phyloP scores from a whole-genome alignment of 2,113 vertebrate genomes.

The Quiscalus mexicanus region DNA sequence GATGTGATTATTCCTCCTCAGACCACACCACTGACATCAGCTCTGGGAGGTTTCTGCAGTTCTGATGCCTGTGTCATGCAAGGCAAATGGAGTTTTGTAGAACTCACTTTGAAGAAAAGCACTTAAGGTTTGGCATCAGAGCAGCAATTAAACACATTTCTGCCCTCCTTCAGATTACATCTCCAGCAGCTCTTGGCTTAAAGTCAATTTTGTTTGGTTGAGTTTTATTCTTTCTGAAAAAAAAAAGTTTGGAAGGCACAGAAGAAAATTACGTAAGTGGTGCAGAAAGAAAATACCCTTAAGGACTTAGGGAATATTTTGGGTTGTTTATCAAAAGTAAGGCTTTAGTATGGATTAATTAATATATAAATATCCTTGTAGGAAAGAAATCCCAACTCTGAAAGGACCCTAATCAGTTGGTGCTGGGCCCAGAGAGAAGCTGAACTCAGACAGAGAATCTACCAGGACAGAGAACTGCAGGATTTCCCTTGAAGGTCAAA shows the following conservation, averaged over 20 bases:
- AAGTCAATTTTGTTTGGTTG: background rate
- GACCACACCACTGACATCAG: background rate
- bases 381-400: background rate
- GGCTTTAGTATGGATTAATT: background rate
- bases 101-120: background rate
- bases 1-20: background rate
- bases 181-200: background rate
- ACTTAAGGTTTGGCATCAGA: slow-evolving; percentile 7
- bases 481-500: background rate
- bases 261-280: background rate
- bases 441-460: background rate
- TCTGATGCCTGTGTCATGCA: background rate
- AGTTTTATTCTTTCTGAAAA: background rate
- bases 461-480: background rate
- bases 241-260: background rate
- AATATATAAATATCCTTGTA: background rate
- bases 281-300: background rate
- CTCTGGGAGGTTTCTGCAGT: background rate
- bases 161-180: background rate
- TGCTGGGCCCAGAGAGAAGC: background rate
- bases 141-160: background rate
- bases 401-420: background rate
- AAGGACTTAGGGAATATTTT: background rate
- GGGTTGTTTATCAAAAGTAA: background rate
- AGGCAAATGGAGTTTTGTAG: background rate